Percentiles rank a stretch among this genome's conserved stretches.
Conservation (phyloP, 53 echinoderm and acorn worm genomes). For the Glandiceps talaboti region DNA sequence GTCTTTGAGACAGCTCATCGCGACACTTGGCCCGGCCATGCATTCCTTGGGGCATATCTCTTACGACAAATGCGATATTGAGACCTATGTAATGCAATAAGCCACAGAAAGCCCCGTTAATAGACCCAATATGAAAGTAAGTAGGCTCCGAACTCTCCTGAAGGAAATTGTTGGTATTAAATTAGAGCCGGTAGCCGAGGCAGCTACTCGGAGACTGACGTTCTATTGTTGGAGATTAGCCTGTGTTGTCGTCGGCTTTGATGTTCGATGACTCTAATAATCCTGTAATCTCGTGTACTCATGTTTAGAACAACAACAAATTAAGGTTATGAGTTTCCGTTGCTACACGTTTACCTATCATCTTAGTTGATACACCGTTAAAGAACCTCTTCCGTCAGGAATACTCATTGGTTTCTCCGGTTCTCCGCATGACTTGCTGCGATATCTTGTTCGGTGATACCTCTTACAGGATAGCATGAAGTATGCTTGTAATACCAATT, state of each 20-base stretch:
- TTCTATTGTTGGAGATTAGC: background rate
- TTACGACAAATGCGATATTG: background rate
- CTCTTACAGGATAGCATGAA: no score
- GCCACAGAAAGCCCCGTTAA: background rate
- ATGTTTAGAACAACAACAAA: background rate
- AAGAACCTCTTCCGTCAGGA: no score
- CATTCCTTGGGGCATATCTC: background rate
- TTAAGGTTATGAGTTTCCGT: background rate
- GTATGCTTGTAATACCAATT: no score
- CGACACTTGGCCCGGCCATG: no score
- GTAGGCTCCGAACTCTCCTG: background rate
- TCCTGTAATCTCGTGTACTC: background rate
- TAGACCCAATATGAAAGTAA: background rate
- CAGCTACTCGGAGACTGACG: background rate
- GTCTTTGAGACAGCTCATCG: no score
- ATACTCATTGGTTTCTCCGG: no score
- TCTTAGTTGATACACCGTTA: no score
- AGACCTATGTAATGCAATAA: background rate
- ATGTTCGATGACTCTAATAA: background rate
- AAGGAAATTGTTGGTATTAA: background rate
- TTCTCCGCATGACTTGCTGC: no score
- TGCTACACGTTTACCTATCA: no score
- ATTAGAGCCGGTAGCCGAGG: background rate
- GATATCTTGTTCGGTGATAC: no score
- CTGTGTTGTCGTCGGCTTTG: background rate